A percentile compares a stretch with the other conserved stretches of the same genome.
phyloP scores from a whole-genome alignment of 2,888 invertebrate species.

The Hyposoter dolosus region DNA sequence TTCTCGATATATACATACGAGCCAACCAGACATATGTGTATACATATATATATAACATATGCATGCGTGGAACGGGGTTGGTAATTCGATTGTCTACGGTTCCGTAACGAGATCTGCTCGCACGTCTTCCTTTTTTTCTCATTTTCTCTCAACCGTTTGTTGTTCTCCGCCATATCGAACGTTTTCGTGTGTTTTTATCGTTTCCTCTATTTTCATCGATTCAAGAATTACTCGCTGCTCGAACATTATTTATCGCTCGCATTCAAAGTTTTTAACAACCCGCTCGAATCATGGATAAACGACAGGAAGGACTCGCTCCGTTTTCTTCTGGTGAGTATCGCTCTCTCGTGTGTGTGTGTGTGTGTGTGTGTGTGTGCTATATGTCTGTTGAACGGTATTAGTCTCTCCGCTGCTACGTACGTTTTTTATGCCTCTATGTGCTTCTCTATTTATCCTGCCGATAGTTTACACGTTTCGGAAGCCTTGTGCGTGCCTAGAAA shows the following conservation, averaged over 20 bases:
- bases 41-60: conserved; percentile 37
- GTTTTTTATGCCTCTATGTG: neutral
- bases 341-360: conserved; percentile 7
- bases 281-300: conserved; percentile 79
- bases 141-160: conserved; percentile 24
- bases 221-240: conserved; percentile 32
- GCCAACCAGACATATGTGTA: conserved; percentile 19
- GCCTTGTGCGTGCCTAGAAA: conserved; percentile 26
- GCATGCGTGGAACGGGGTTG: conserved; percentile 44
- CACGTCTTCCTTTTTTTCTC: conserved; percentile 11
- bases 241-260: conserved; percentile 12
- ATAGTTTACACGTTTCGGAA: conserved; percentile 21
- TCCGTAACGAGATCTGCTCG: conserved; percentile 50
- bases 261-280: conserved; percentile 8
- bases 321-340: conserved; percentile 82
- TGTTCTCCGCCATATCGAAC: conserved; percentile 24
- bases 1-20: neutral
- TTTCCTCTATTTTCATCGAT: conserved; percentile 26
- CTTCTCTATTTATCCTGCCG: conserved; percentile 32
- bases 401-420: conserved; percentile 26
- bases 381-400: conserved; percentile 47
- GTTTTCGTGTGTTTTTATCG: conserved; percentile 34
- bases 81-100: conserved; percentile 57
- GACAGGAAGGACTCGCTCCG: conserved; percentile 80
- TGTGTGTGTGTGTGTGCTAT: conserved; percentile 13